Conservation (phyloP, 2,113 vertebrate genomes). For the Corapipo altera region DNA sequence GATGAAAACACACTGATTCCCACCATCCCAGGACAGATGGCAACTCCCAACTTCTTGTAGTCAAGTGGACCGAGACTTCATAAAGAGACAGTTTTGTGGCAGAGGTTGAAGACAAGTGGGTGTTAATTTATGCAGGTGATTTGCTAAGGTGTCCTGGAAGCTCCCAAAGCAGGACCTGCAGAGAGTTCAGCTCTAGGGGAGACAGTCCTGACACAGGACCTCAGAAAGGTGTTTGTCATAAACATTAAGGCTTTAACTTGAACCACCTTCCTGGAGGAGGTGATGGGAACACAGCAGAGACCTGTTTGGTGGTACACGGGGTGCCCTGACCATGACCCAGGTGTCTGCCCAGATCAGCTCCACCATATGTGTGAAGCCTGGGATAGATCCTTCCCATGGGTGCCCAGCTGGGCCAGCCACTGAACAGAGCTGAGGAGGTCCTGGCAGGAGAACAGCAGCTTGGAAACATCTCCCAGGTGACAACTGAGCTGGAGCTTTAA, state of each 20-base stretch:
- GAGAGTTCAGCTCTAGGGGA: not conserved
- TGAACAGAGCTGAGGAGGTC: not conserved
- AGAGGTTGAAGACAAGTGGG: not conserved
- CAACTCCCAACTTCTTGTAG: not conserved
- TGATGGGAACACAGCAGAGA: not conserved
- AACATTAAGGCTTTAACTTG: not conserved
- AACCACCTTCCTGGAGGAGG: not conserved
- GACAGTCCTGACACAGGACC: not conserved
- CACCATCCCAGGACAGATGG: not conserved
- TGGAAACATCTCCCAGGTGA: not conserved
- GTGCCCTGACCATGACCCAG: not conserved
- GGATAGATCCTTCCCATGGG: not conserved
- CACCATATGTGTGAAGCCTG: accelerated
- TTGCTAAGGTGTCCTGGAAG: not conserved
- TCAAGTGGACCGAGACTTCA: not conserved
- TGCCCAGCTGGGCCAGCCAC: not conserved
- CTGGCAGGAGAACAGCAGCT: not conserved
- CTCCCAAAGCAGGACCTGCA: not conserved
- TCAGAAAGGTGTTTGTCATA: not conserved
- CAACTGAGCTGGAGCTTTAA: not conserved
- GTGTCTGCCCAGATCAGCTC: not conserved
- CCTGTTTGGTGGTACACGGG: not conserved
- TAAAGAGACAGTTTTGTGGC: not conserved
- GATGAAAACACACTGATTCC: not conserved
- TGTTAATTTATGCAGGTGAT: not conserved